Evolutionary conservation across 1,140 invertebrate species (phyloP).

Genomic region (Trialeurodes vaporariorum): DNA sequence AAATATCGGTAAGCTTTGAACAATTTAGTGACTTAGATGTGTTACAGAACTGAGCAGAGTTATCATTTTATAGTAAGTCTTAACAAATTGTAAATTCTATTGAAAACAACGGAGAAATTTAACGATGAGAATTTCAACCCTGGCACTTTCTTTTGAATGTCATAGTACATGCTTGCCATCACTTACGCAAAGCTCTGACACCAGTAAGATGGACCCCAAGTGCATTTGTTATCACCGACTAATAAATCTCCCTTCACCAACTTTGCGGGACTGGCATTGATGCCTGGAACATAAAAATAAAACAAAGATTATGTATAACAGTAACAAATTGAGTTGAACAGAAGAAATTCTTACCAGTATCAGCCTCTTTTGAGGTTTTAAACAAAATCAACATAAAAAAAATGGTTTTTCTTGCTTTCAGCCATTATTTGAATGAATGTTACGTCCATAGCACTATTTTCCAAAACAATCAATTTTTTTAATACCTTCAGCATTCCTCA

Average conservation of each 20-base stretch:
- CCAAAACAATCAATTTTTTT: too few species aligned
- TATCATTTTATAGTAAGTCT: neutral
- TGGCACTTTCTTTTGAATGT: too few species aligned
- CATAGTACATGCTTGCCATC: slow-evolving; percentile 18
- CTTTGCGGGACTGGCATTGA: neutral
- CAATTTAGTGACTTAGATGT: neutral
- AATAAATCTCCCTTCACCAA: slow-evolving; percentile 21
- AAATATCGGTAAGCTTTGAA: neutral
- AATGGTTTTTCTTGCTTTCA: too few species aligned
- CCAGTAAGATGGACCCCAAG: slow-evolving; percentile 72
- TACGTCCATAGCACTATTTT: too few species aligned
- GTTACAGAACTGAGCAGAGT: neutral
- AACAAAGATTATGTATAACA: too few species aligned
- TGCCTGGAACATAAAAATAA: neutral
- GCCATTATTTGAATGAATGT: too few species aligned
- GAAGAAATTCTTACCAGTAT: too few species aligned
- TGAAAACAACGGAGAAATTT: neutral
- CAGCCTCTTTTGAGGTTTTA: too few species aligned
- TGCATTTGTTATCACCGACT: slow-evolving; percentile 54
- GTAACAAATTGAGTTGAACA: too few species aligned
- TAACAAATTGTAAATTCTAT: neutral
- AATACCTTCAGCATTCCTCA: too few species aligned
- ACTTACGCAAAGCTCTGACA: slow-evolving; percentile 64
- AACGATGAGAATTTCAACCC: slow-evolving; percentile 6
- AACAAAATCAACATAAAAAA: too few species aligned